These are phyloP conservation scores for Lineus longissimus DNA, from an alignment of 1,140 invertebrate species.

Conservation along the genomic window DNA sequence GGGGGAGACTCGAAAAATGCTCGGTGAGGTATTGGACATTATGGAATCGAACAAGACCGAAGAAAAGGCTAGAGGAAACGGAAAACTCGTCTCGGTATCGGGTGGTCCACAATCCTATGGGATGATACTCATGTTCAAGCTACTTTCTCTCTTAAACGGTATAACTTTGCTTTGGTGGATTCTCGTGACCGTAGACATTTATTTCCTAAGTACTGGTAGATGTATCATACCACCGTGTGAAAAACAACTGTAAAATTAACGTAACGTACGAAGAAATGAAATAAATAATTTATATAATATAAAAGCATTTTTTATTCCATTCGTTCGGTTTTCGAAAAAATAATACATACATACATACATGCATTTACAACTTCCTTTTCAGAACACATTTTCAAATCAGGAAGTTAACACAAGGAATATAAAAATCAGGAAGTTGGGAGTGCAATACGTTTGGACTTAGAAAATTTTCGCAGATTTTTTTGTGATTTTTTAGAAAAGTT, in stretches of 20 bases:
- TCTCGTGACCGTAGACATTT: not conserved
- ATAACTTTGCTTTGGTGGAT: slow-evolving; percentile 3
- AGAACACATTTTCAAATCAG: not conserved
- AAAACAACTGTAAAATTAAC: slow-evolving; percentile 5
- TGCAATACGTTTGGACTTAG: not conserved
- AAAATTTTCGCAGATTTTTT: not conserved
- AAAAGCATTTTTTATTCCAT: not conserved
- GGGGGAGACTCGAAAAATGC: slow-evolving; percentile 1
- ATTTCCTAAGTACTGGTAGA: not conserved
- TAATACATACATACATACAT: not conserved
- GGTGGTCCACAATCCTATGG: slow-evolving; percentile 4
- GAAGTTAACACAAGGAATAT: no score
- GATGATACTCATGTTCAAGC: slow-evolving; percentile 5
- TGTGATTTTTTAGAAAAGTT: not conserved
- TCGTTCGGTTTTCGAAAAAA: not conserved
- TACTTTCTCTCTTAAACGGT: slow-evolving; percentile 1
- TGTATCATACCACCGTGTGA: not conserved
- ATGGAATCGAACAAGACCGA: slow-evolving; percentile 7
- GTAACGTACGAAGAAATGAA: not conserved
- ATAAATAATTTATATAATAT: no score
- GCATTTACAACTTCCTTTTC: not conserved
- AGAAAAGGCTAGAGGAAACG: slow-evolving; percentile 4
- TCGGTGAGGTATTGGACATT: slow-evolving; percentile 7
- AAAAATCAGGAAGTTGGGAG: not conserved
- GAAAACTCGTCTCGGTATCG: slow-evolving; percentile 2